These are phyloP conservation scores for Drosophila aff. DNA, from an alignment of 1,140 invertebrate species.

Conservation along the genomic window DNA sequence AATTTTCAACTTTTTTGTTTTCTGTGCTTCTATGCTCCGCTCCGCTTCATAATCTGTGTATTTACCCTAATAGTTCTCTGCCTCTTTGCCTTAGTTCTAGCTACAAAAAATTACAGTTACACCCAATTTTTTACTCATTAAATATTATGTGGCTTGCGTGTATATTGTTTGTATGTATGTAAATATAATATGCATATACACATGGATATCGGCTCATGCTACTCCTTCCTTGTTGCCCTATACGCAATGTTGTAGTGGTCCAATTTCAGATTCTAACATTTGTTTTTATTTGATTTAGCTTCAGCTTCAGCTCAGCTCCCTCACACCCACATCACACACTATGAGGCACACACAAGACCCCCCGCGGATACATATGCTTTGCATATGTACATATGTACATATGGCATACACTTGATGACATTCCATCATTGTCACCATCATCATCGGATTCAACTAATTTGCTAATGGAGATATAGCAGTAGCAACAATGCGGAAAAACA, in stretches of 20 bases:
- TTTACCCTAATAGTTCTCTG: slow-evolving; percentile 32
- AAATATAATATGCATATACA: slow-evolving; percentile 24
- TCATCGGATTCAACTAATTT: slow-evolving; percentile 35
- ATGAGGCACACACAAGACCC: slow-evolving; percentile 9
- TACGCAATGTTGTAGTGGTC: slow-evolving; percentile 56
- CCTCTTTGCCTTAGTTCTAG: slow-evolving; percentile 33
- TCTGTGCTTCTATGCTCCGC: background rate
- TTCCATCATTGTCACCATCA: slow-evolving; percentile 27
- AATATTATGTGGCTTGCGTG: slow-evolving; percentile 24
- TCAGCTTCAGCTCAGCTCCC: slow-evolving; percentile 22
- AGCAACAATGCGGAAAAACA: slow-evolving; percentile 30
- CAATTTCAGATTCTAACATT: slow-evolving; percentile 67
- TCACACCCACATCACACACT: slow-evolving; percentile 25
- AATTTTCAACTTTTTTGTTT: slow-evolving; percentile 15
- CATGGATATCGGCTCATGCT: slow-evolving; percentile 25
- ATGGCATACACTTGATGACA: slow-evolving; percentile 28
- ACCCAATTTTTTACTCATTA: slow-evolving; percentile 36
- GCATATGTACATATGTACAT: background rate
- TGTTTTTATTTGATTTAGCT: slow-evolving; percentile 62
- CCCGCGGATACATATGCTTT: background rate
- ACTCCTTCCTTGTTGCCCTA: slow-evolving; percentile 10
- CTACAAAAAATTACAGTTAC: slow-evolving; percentile 57
- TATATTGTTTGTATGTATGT: slow-evolving; percentile 9
- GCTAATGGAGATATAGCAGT: slow-evolving; percentile 33
- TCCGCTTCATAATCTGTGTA: slow-evolving; percentile 1